A percentile compares a stretch with the other conserved stretches of the same genome.
These are phyloP conservation scores for Trissolcus basalis DNA, from an alignment of 1,140 invertebrate species.

Conservation along the genomic window DNA sequence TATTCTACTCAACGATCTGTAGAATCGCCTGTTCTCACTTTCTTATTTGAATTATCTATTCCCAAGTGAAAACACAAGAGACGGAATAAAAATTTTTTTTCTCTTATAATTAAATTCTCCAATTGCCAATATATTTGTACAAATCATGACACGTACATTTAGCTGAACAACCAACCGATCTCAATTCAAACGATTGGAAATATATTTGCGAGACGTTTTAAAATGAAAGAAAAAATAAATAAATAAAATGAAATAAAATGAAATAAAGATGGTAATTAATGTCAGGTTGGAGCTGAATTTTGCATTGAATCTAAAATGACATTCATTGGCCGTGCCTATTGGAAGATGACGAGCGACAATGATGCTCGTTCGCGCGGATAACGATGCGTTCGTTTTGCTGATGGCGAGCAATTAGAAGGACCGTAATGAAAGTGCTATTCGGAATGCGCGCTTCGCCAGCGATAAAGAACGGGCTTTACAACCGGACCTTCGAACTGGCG, in stretches of 20 bases:
- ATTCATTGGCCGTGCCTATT: constrained; percentile 55
- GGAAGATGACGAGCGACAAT: constrained; percentile 63
- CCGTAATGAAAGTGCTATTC: constrained; percentile 72
- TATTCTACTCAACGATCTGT: too few relatives aligned
- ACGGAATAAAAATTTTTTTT: constrained; percentile 2
- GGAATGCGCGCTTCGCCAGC: constrained; percentile 65
- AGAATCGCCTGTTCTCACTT: too few relatives aligned
- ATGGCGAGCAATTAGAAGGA: constrained; percentile 72
- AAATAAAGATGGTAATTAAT: constrained; percentile 36
- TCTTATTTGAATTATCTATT: too few relatives aligned
- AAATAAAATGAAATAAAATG: background rate
- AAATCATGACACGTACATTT: too few relatives aligned
- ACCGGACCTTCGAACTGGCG: constrained; percentile 58
- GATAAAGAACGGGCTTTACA: constrained; percentile 69
- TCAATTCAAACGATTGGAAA: too few relatives aligned
- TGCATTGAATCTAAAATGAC: constrained; percentile 51
- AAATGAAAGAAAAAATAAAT: background rate
- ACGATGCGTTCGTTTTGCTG: constrained; percentile 68
- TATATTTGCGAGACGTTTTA: too few relatives aligned
- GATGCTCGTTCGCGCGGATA: constrained; percentile 63
- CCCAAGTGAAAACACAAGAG: too few relatives aligned
- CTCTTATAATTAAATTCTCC: background rate
- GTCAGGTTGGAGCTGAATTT: constrained; percentile 45
- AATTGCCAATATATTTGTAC: too few relatives aligned
- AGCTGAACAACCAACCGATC: too few relatives aligned